Base-by-base conservation (phyloP, 2,113 vertebrate species). In the Zosterops lateralis region DNA sequence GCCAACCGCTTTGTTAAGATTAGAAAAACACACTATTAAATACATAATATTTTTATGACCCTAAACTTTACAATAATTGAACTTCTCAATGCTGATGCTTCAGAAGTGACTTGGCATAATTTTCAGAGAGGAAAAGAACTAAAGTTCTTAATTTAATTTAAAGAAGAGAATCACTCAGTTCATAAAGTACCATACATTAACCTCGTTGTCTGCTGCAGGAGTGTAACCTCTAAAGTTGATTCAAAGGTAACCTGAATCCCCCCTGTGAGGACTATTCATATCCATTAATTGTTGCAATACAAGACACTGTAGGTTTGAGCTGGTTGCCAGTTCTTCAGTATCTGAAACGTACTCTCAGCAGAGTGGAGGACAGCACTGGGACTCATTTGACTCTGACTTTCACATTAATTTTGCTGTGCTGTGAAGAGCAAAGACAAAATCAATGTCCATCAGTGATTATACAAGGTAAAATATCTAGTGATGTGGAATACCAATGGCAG, bases 351-450 rank as follows among this genome's bases (percentile, higher is more conserved):
- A 85, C 95, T 97, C 97, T 98, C 97, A 97, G 97, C 96, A 98
- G 96, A 97, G 95, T 19, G 72, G 92, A 98, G 97, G 97, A 97
- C 97, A 98, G 98, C 96, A 65, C 65, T 97, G 98, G 97, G 98
- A 98, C 97, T 98, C 98, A 97, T 98, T 97, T 97, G 96, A 97
- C 95, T 97, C 97, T 98, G 98, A 98, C 98, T 98, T 98, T 98
- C 97, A 97, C 98, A 97, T 98, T 98, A 97, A 98, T 98, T 98
- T 98, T 98, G 97, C 97, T 98, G 97, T 97, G 97, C 97, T 98
- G 97, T 98, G 98, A 98, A 98, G 97, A 98, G 97, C 97, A 98
- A 97, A 98, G 97, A 97, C 97, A 98, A 98, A 98, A 98, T 98
- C 98, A 98, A 98, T 98, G 98, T 97, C 97, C 97, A 98, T 98